Base-by-base conservation (phyloP, 2,888 invertebrate species). In the Oscheius onirici region DNA sequence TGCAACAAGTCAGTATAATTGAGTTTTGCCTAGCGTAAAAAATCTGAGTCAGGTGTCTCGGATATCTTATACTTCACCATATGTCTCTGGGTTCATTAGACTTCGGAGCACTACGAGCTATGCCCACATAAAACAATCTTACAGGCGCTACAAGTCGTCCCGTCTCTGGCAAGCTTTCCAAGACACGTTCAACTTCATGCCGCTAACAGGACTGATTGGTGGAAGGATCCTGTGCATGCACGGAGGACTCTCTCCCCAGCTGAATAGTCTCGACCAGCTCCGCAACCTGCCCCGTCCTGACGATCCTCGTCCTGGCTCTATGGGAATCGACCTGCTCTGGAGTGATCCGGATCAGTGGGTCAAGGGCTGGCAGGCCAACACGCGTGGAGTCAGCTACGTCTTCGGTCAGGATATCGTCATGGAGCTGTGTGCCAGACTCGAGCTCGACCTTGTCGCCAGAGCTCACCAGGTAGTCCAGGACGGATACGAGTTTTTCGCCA, bases 331-430 rank as follows among this genome's bases (percentile, higher is more conserved):
- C 58, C 71, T 74, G 5, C 74, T 74, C 10, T 74, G 74, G 73
- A n/a, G 78, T 11, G 80, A 80, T 60, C 80, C 80, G 49, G 78
- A 78, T 63, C 74, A 76, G 54, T 77, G 81, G 78, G 81, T 79
- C 57, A 79, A 52, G 72, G 78, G 78, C 66, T 78, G 78, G 78
- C 77, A 78, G 67, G 79, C 81, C 28, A 85, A 81, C 72, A 83
- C 83, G 17, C 81, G 91, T 57, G 91, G 91, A 66, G 90, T 46
- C 46, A 90, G 90, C 20, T 91, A 89, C 85, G 89, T 90, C 46
- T 91, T 91, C 85, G 91, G 91, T 15, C 89, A 90, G 20, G 91
- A 91, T 76, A 88, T 91, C 40, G 90, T 91, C 13, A 84, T 88
- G 49, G 88, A 89, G 55, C 89, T 90, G 79, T 88, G 90, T 55